Percentiles rank a stretch among this genome's conserved stretches.
Evolutionary conservation across 2,888 invertebrate species (phyloP).

Genomic region (Pandemis heparana): DNA sequence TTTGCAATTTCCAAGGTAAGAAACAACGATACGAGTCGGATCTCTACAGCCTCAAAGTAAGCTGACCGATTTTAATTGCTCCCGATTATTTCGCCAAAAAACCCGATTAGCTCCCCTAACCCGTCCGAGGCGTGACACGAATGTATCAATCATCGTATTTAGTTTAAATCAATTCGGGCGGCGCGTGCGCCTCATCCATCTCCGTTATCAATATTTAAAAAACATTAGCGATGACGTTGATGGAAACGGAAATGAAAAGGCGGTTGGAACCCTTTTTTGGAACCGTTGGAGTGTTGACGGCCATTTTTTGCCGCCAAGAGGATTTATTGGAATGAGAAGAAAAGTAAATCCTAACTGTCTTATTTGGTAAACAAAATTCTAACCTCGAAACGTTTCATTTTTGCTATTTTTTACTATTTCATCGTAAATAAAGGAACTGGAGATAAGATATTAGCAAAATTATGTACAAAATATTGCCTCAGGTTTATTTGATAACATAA

Average conservation of each 20-base stretch:
- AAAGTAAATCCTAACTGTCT: too few relatives aligned
- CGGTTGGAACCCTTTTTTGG: conserved; percentile 22
- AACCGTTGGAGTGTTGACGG: background rate
- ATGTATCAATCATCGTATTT: conserved; percentile 73
- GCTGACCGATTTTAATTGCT: background rate
- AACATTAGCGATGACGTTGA: conserved; percentile 58
- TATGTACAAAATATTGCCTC: too few relatives aligned
- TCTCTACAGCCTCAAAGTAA: too few relatives aligned
- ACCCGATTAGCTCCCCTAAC: conserved; percentile 64
- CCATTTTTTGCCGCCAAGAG: background rate
- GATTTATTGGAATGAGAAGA: background rate
- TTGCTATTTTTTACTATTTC: too few relatives aligned
- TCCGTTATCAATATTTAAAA: conserved; percentile 80
- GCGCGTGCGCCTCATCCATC: conserved; percentile 81
- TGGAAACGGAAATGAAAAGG: conserved; percentile 58
- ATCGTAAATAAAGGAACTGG: too few relatives aligned
- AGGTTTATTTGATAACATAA: too few relatives aligned
- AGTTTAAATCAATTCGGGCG: conserved; percentile 82
- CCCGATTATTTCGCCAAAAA: conserved; percentile 49
- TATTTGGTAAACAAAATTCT: too few relatives aligned
- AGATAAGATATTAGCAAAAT: too few relatives aligned
- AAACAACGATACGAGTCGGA: too few relatives aligned
- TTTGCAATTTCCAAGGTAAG: too few relatives aligned
- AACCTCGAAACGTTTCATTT: too few relatives aligned
- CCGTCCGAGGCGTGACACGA: conserved; percentile 75